Evolutionary conservation across 2,888 invertebrate genomes (phyloP), one percentile per base, ranked within the genome.

Genomic region (Xiphydria camelus): DNA sequence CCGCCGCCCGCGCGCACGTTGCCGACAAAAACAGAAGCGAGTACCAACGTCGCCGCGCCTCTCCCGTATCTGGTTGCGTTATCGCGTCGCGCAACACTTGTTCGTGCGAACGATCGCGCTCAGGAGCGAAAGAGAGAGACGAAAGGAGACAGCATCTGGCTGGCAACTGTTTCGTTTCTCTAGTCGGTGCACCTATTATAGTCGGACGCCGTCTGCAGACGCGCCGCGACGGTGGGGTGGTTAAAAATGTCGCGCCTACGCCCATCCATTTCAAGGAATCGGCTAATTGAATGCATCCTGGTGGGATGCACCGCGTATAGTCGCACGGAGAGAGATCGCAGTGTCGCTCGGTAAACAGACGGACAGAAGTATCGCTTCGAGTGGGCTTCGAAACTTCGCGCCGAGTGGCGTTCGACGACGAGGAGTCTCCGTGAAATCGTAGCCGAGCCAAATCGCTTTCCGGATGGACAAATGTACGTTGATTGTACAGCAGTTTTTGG

Each of bases 21-120:
- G 19, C 23, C 39, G 53, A 58, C 52, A 60, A 59, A 40, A 55
- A 62, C 56, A 55, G 29, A 10, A 12, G 50, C 52, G 50, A 57
- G 49, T n/a, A n/a, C n/a, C n/a, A n/a, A n/a, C n/a, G n/a, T n/a
- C n/a, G n/a, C n/a, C n/a, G 45, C 45, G 39, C 45, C 49, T 46
- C 44, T 40, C 41, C 53, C 53, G 48, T 50, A 55, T 48, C 45
- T 19, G 15, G 38, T 18, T 26, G 6, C 33, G 51, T 52, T 61
- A 62, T 57, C 55, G 54, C 53, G 54, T 61, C 55, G 57, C 54
- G 57, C 59, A 59, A 59, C 59, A 49, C 56, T 57, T 53, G 50
- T 54, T 55, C 55, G 61, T 57, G 58, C 51, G 62, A 64, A 62
- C 12, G 29, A 14, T 29, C 29, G 14, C 15, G 12, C n/a, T n/a